Conservation (phyloP, 1,140 invertebrate genomes). For the Solen grandis region DNA sequence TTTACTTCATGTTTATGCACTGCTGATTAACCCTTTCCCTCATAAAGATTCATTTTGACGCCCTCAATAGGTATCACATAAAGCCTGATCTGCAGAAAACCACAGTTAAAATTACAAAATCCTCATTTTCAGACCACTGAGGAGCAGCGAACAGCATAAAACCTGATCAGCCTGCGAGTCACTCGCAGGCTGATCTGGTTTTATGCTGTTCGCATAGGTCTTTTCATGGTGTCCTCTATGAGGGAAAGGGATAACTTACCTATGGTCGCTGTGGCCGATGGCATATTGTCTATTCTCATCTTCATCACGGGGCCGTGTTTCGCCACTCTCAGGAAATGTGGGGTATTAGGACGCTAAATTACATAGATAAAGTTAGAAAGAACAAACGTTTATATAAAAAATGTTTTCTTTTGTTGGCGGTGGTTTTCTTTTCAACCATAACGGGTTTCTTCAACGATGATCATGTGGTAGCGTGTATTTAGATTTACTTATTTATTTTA, state of each 20-base stretch:
- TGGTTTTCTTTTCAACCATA: neutral
- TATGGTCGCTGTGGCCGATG: constrained; percentile 29
- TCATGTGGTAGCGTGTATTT: neutral
- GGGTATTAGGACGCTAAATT: constrained; percentile 28
- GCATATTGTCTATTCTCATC: constrained; percentile 51
- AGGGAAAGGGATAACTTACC: neutral
- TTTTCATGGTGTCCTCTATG: too few relatives aligned
- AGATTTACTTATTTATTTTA: neutral
- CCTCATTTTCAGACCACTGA: too few relatives aligned
- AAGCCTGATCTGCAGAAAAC: too few relatives aligned
- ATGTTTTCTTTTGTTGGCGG: neutral
- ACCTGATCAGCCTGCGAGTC: too few relatives aligned
- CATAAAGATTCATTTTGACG: too few relatives aligned
- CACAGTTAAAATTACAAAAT: too few relatives aligned
- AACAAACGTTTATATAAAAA: neutral
- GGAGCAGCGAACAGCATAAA: too few relatives aligned
- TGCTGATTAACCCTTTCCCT: neutral
- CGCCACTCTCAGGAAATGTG: constrained; percentile 47
- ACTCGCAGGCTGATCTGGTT: too few relatives aligned
- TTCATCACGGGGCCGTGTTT: constrained; percentile 27
- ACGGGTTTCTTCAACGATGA: neutral
- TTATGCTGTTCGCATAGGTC: too few relatives aligned
- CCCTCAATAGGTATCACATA: too few relatives aligned
- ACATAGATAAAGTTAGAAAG: neutral
- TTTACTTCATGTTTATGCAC: neutral